phyloP scores from a whole-genome alignment of 2,113 vertebrate genomes.

The Geococcyx californianus region DNA sequence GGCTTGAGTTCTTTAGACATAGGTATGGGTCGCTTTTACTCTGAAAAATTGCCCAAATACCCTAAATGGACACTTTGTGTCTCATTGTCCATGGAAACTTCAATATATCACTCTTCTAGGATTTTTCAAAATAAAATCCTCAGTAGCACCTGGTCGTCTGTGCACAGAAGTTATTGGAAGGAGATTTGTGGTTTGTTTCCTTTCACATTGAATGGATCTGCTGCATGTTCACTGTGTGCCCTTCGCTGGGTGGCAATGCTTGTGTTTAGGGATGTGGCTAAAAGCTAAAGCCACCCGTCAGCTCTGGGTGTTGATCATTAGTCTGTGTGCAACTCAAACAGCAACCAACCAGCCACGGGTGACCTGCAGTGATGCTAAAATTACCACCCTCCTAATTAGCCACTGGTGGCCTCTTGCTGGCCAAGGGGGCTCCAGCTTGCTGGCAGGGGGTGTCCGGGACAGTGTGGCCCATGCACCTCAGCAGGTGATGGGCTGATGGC shows the following conservation, averaged over 20 bases:
- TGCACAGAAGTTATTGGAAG: neutral
- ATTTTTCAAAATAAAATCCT: neutral
- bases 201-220: neutral
- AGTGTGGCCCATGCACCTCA: fast-evolving
- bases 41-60: neutral
- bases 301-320: neutral
- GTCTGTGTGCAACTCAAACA: neutral
- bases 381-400: neutral
- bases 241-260: neutral
- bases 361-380: fast-evolving
- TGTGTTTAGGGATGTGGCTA: neutral
- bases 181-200: neutral
- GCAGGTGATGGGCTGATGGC: neutral
- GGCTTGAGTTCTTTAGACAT: neutral
- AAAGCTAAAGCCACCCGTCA: neutral
- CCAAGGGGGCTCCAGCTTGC: neutral
- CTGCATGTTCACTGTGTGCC: neutral
- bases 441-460: fast-evolving
- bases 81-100: neutral
- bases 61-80: neutral
- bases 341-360: fast-evolving
- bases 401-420: fast-evolving
- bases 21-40: neutral
- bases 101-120: neutral
- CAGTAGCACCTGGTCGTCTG: neutral